Percentiles rank a stretch among this genome's conserved stretches.
Conservation (phyloP, 2,113 vertebrate genomes). For the Urocitellus parryii region DNA sequence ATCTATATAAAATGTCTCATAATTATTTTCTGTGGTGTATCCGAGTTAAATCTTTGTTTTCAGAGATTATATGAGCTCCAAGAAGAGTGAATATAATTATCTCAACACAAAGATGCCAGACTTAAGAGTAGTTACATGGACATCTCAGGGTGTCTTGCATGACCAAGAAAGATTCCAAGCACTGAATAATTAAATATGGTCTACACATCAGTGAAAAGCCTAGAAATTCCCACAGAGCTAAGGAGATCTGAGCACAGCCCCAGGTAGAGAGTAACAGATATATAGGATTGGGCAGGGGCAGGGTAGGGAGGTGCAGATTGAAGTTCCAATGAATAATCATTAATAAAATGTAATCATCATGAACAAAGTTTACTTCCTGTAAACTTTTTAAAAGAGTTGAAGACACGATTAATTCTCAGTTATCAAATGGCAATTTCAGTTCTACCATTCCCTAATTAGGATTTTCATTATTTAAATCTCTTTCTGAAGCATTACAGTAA, state of each 20-base stretch:
- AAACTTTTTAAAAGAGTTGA: not conserved
- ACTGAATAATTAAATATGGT: not conserved
- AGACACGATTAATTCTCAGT: not conserved
- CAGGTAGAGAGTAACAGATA: not conserved
- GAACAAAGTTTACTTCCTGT: not conserved
- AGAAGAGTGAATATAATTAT: not conserved
- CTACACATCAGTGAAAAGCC: not conserved
- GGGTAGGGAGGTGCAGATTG: not conserved
- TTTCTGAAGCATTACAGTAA: not conserved
- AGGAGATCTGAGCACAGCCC: not conserved
- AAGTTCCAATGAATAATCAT: not conserved
- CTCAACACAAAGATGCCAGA: no score
- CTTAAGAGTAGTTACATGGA: not conserved
- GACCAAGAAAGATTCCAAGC: not conserved
- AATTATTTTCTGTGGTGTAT: not conserved
- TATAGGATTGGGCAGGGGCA: not conserved
- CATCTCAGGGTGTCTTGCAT: not conserved
- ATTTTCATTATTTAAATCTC: not conserved
- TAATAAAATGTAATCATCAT: not conserved
- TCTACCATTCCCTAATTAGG: not conserved
- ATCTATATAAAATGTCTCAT: not conserved
- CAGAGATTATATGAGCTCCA: not conserved
- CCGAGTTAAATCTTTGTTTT: not conserved
- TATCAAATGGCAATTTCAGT: not conserved
- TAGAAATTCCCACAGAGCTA: not conserved